A percentile compares a stretch with the other conserved stretches of the same genome.
Conservation (phyloP, 1,140 invertebrate species). For the Drosophila truncata region DNA sequence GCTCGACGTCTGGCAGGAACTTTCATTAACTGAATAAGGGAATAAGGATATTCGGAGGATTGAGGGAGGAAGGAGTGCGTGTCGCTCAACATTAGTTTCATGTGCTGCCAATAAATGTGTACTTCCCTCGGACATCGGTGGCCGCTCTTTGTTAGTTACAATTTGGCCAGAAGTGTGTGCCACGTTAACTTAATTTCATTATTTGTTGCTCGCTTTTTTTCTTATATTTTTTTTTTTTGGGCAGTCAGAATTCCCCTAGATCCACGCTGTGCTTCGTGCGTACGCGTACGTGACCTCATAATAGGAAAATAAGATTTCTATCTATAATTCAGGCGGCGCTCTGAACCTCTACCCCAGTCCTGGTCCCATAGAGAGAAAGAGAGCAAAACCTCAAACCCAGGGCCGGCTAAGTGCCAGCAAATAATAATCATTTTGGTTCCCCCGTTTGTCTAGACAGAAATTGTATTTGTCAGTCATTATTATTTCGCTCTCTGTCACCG, state of each 20-base stretch:
- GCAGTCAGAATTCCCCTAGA: conserved; percentile 6
- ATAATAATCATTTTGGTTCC: conserved; percentile 59
- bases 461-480: conserved; percentile 73
- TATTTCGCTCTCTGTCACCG: conserved; percentile 42
- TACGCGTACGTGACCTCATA: conserved; percentile 82
- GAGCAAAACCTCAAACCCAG: conserved; percentile 20
- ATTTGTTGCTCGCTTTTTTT: conserved; percentile 63
- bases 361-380: neutral
- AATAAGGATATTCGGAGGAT: conserved; percentile 12
- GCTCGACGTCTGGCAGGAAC: conserved; percentile 20
- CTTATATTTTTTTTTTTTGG: conserved; percentile 7
- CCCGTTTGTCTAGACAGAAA: conserved; percentile 68
- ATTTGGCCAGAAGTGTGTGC: conserved; percentile 55
- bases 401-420: conserved; percentile 40
- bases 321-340: conserved; percentile 74
- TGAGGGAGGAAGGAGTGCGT: conserved; percentile 44
- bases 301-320: conserved; percentile 80
- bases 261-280: conserved; percentile 40
- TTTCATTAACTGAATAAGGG: conserved; percentile 51
- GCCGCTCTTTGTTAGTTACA: conserved; percentile 57
- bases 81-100: conserved; percentile 72
- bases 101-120: conserved; percentile 76
- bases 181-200: conserved; percentile 81
- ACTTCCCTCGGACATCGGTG: conserved; percentile 50
- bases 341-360: conserved; percentile 9